Evolutionary conservation across 1,140 invertebrate species (phyloP).

Genomic region (Brachionus manjavacas): DNA sequence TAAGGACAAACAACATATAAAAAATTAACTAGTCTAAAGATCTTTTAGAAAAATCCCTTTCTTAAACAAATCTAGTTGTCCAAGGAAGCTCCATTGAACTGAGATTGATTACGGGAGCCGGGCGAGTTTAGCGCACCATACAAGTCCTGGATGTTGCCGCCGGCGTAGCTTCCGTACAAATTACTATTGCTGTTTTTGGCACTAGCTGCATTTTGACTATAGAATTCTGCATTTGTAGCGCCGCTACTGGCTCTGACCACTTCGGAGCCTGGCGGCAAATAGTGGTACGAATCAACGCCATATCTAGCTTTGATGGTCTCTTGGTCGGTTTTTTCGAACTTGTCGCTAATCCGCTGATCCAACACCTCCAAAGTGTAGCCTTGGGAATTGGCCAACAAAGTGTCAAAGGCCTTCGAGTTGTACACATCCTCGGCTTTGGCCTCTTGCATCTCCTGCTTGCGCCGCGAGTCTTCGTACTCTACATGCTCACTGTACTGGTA

Average conservation of each 20-base stretch:
- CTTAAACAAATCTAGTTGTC: neutral
- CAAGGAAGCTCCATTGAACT: conserved; percentile 23
- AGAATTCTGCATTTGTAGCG: neutral
- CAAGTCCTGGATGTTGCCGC: neutral
- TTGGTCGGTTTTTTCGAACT: conserved; percentile 40
- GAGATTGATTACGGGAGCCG: conserved; percentile 13
- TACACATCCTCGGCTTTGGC: neutral
- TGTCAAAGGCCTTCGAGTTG: conserved; percentile 22
- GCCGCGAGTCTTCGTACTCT: neutral
- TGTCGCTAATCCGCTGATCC: conserved; percentile 32
- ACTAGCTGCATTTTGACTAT: conserved; percentile 6
- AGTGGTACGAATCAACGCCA: conserved; percentile 33
- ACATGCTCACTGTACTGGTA: conserved; percentile 31
- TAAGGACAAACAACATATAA: neutral
- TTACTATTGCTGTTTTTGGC: conserved; percentile 7
- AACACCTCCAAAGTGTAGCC: conserved; percentile 38
- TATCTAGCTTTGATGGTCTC: conserved; percentile 18
- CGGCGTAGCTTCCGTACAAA: neutral
- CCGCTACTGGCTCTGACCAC: neutral
- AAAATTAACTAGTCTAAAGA: conserved; percentile 27
- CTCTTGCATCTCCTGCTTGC: neutral
- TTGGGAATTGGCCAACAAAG: conserved; percentile 6
- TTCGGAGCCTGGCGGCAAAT: conserved; percentile 1
- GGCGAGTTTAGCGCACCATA: neutral
- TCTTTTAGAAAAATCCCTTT: neutral